Evolutionary conservation across 2,113 vertebrate genomes (phyloP).

Genomic region (Maccullochella peelii): DNA sequence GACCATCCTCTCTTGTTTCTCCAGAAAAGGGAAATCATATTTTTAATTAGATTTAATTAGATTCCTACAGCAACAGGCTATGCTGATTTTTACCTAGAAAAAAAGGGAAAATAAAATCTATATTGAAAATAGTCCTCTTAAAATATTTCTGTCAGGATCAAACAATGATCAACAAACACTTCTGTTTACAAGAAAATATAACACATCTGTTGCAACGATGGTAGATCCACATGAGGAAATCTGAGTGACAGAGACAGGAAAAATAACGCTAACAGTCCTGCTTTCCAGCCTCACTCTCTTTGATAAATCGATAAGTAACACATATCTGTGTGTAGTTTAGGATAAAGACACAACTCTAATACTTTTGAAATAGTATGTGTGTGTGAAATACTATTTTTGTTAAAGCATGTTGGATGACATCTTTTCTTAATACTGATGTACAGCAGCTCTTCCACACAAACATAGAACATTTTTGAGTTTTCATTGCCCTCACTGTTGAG

Average conservation of each 20-base stretch:
- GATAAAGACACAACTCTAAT: slow-evolving; percentile 30
- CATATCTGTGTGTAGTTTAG: not conserved
- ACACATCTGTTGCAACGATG: slow-evolving; percentile 43
- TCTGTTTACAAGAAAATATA: slow-evolving; percentile 75
- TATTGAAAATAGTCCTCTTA: slow-evolving; percentile 81
- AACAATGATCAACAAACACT: slow-evolving; percentile 60
- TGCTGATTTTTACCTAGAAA: slow-evolving; percentile 44
- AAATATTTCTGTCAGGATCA: slow-evolving; percentile 76
- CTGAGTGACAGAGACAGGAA: slow-evolving; percentile 25
- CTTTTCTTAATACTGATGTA: slow-evolving; percentile 11
- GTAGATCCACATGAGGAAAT: slow-evolving; percentile 34
- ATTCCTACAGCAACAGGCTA: slow-evolving; percentile 46
- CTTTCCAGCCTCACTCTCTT: slow-evolving; percentile 26
- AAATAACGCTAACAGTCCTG: slow-evolving; percentile 3
- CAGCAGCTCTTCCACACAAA: slow-evolving; percentile 34
- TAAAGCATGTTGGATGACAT: slow-evolving; percentile 33
- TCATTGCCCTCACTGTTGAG: not conserved
- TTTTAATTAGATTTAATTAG: slow-evolving; percentile 8
- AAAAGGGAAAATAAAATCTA: slow-evolving; percentile 73
- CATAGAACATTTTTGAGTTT: not conserved
- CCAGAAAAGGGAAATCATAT: slow-evolving; percentile 30
- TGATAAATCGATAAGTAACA: not conserved
- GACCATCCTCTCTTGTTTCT: slow-evolving; percentile 37
- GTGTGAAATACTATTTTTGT: slow-evolving; percentile 24
- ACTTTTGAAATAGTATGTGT: slow-evolving; percentile 24